Conservation (phyloP, 2,888 invertebrate species). For the Craniophora ligustri region DNA sequence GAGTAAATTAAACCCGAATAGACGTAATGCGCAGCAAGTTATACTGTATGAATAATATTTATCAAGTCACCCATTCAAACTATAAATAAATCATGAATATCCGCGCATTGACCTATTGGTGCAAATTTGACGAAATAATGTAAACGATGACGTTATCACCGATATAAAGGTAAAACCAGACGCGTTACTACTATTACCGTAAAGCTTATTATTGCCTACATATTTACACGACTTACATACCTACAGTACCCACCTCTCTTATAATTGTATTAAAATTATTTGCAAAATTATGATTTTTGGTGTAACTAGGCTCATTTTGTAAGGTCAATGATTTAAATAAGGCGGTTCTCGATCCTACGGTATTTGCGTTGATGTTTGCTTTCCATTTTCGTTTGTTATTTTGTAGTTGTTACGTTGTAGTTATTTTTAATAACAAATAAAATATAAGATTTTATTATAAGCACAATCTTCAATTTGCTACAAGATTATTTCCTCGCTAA, state of each 20-base stretch:
- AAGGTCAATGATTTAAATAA: too few species aligned
- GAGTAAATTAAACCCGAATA: conserved; percentile 10
- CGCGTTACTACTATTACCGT: conserved; percentile 43
- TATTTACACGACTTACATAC: conserved; percentile 3
- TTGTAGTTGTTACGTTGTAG: too few species aligned
- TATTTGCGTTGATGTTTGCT: too few species aligned
- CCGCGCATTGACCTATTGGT: conserved; percentile 14
- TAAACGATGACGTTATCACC: conserved; percentile 31
- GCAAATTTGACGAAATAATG: conserved; percentile 3
- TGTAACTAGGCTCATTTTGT: too few species aligned
- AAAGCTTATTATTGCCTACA: conserved; percentile 54
- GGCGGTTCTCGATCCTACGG: too few species aligned
- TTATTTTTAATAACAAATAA: too few species aligned
- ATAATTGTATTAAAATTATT: conserved; percentile 18
- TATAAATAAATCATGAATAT: conserved; percentile 27
- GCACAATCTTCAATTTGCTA: too few species aligned
- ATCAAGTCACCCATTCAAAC: conserved; percentile 6
- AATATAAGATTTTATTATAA: too few species aligned
- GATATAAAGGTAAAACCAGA: conserved; percentile 40
- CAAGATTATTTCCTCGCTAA: too few species aligned
- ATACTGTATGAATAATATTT: conserved; percentile 3
- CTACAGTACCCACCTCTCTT: conserved; percentile 5
- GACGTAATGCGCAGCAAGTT: not conserved
- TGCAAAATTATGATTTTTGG: too few species aligned
- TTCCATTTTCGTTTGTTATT: too few species aligned